Base-by-base conservation (phyloP, 2,888 invertebrate genomes). In the Trachelus iudaicus region DNA sequence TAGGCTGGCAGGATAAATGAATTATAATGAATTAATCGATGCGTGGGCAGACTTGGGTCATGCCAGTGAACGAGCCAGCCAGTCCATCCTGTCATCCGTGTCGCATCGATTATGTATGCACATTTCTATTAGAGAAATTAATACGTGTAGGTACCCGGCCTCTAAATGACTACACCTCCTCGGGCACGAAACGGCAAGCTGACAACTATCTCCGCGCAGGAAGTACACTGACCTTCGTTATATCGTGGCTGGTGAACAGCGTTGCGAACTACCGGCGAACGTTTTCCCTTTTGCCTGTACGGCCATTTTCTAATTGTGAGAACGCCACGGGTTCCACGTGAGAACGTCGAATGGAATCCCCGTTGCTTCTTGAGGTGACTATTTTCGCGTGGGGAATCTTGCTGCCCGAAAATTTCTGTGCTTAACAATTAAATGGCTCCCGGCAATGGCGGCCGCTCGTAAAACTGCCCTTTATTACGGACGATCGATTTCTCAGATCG, bases 101-200 rank as follows among this genome's bases (percentile, higher is more conserved):
- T 78, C 75, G 40, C 75, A 78, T 78, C 37, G 73, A 75, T 78
- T 78, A 78, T 78, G 78, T 34, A 78, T 78, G 78, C 75, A 78
- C 78, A 78, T 78, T 76, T 78, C 75, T 78, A 78, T 76, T 75
- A 78, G 78, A 78, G 78, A 78, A 78, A 78, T 78, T 56, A 78
- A 76, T 78, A 78, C 78, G 78, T 75, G 78, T 78, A 78, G 78
- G 78, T 75, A 78, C 78, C 75, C 69, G 71, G 75, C 71, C 74
- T 40, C 71, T 73, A 73, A 23, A 30, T 77, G 69, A 77, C 71
- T 77, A 77, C 73, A 77, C 69, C 31, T 75, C 75, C 75, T 33
- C 31, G 13, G 71, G 71, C 71, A 33, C 31, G 30, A 33, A 31
- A 34, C 30, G 71, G 31, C 30, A 71, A 34, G 71, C 71, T 31